phyloP scores from a whole-genome alignment of 2,113 vertebrate genomes.

The Takifugu flavidus region DNA sequence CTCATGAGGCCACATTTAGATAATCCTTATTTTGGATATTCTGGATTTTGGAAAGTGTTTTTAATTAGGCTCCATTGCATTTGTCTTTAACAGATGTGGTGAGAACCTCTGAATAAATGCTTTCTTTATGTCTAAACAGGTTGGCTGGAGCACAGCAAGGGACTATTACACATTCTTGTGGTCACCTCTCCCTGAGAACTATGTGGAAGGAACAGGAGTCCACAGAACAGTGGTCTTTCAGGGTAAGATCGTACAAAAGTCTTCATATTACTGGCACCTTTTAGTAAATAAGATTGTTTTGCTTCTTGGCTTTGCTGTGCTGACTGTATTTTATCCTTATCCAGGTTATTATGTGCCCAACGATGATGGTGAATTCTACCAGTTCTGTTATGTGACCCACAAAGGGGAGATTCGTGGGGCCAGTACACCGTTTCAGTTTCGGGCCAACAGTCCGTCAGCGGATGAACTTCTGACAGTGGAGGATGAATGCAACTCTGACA shows the following conservation, averaged over 20 bases:
- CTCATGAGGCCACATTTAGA: conserved; percentile 1
- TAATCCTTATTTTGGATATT: conserved; percentile 34
- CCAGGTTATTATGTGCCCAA: conserved; percentile 96
- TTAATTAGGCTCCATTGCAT: conserved; percentile 42
- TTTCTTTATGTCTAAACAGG: conserved; percentile 76
- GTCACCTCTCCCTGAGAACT: conserved; percentile 93
- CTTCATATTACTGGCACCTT: conserved; percentile 46
- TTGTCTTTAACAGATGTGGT: conserved; percentile 56
- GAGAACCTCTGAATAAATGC: conserved; percentile 39
- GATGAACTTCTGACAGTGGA: conserved; percentile 96
- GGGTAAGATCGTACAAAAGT: conserved; percentile 75
- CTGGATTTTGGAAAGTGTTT: conserved; percentile 32
- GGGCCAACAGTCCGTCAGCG: conserved; percentile 84
- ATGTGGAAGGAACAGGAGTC: conserved; percentile 86
- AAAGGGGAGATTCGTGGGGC: conserved; percentile 98
- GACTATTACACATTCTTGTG: conserved; percentile 99
- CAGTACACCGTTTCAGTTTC: conserved; percentile 97
- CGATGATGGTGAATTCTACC: conserved; percentile 97
- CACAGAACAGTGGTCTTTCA: conserved; percentile 93
- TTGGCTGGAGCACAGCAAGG: conserved; percentile 97
- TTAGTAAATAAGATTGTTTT: neutral
- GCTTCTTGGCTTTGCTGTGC: neutral
- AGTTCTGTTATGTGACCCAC: conserved; percentile 97
- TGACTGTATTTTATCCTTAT: neutral
- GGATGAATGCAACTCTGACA: conserved; percentile 96